These are phyloP conservation scores for Zosterops japonicus DNA, from an alignment of 2,113 vertebrate species.

Conservation along the genomic window DNA sequence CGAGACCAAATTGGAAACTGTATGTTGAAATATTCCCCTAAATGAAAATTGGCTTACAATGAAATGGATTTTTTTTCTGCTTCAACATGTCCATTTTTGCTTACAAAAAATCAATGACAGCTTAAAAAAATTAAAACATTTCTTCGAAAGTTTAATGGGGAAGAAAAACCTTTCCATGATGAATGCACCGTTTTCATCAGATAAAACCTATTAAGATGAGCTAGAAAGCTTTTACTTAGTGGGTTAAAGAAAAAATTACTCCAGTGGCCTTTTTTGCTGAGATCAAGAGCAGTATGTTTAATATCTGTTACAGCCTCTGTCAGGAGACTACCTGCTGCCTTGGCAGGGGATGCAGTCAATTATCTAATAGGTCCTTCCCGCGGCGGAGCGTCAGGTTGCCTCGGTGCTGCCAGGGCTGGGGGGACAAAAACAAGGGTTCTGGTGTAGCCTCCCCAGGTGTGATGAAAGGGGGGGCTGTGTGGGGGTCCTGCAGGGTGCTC, in stretches of 20 bases:
- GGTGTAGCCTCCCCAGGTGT: not conserved
- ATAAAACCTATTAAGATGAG: slow-evolving; percentile 57
- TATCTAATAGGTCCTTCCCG: slow-evolving; percentile 30
- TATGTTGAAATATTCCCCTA: slow-evolving; percentile 1
- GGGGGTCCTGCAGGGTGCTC: not conserved
- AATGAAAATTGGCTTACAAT: slow-evolving; percentile 17
- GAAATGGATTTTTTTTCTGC: slow-evolving; percentile 28
- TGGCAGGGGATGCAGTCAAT: slow-evolving; percentile 37
- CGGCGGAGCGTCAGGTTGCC: not conserved
- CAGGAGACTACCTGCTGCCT: slow-evolving; percentile 38
- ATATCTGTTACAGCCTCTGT: slow-evolving; percentile 44
- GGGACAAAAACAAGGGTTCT: not conserved
- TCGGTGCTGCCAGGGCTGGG: fast-evolving
- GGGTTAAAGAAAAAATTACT: slow-evolving; percentile 42
- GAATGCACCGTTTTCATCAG: slow-evolving; percentile 36
- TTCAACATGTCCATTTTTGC: slow-evolving; percentile 46
- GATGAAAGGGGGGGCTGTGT: not conserved
- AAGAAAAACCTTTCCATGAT: not conserved
- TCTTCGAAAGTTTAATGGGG: slow-evolving; percentile 49
- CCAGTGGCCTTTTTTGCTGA: slow-evolving; percentile 46
- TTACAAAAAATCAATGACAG: slow-evolving; percentile 52
- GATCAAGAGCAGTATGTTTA: slow-evolving; percentile 47
- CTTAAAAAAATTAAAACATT: slow-evolving; percentile 51
- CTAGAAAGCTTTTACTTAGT: slow-evolving; percentile 58
- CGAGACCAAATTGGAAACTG: not conserved